These are phyloP conservation scores for Andricus quercusramuli DNA, from an alignment of 2,888 invertebrate genomes.

Conservation along the genomic window DNA sequence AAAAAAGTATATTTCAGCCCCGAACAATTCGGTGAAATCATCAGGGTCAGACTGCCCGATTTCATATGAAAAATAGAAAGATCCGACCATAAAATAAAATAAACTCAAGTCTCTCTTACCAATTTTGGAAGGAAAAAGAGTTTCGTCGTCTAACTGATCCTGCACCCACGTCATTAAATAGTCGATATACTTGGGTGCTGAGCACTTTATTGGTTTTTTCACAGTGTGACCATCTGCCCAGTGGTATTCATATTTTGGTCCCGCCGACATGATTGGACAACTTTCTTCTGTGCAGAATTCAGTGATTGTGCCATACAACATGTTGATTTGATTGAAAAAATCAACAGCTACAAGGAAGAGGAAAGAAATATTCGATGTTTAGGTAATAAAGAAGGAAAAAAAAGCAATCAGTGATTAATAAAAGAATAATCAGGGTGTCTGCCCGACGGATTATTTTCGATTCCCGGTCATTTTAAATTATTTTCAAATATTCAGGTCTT, in stretches of 20 bases:
- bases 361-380: neutral
- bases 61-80: too few relatives aligned
- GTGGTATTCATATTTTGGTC: slow-evolving; percentile 99
- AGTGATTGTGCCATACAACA: slow-evolving; percentile 99
- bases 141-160: slow-evolving; percentile 99
- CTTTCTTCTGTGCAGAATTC: slow-evolving; percentile 99
- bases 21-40: too few relatives aligned
- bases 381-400: neutral
- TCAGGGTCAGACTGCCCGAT: too few relatives aligned
- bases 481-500: too few relatives aligned
- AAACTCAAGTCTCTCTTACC: slow-evolving; percentile 78
- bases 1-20: too few relatives aligned
- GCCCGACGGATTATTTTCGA: too few relatives aligned
- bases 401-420: neutral
- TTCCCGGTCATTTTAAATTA: too few relatives aligned
- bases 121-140: slow-evolving; percentile 98
- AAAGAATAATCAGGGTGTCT: neutral
- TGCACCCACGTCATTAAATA: slow-evolving; percentile 99
- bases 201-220: slow-evolving; percentile 99
- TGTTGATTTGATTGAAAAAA: slow-evolving; percentile 99
- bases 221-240: slow-evolving; percentile 99
- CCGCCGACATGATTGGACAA: slow-evolving; percentile 99
- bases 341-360: slow-evolving; percentile 91
- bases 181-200: slow-evolving; percentile 99
- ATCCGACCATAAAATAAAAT: neutral